Conservation (phyloP, 2,888 invertebrate genomes). For the Nemapogon koenigi region DNA sequence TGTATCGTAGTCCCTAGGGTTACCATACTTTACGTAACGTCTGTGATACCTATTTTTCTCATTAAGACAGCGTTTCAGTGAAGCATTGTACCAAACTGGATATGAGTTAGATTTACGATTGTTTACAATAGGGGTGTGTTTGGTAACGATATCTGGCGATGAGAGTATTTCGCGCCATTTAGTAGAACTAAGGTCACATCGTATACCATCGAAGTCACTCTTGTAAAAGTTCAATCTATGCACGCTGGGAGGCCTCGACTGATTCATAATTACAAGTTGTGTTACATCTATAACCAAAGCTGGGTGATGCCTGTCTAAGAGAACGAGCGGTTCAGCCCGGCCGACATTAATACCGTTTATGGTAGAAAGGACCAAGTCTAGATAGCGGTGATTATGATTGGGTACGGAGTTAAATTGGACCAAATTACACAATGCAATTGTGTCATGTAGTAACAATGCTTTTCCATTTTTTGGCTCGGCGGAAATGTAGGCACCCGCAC, state of each 20-base stretch:
- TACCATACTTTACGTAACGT: neutral
- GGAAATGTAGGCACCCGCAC: neutral
- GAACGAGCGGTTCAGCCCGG: too few species aligned
- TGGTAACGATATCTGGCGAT: neutral
- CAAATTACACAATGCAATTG: neutral
- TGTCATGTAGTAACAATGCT: neutral
- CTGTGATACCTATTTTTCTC: neutral
- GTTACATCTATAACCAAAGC: too few species aligned
- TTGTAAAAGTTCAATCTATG: too few species aligned
- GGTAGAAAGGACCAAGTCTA: slow-evolving; percentile 5
- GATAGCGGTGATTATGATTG: neutral
- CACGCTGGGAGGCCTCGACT: too few species aligned
- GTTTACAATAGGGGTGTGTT: neutral
- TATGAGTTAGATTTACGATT: neutral
- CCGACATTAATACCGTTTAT: too few species aligned
- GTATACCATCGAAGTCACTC: too few species aligned
- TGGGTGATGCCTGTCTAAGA: too few species aligned
- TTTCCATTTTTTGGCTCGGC: neutral
- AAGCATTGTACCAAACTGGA: neutral
- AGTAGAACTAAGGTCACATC: too few species aligned
- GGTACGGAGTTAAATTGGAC: slow-evolving; percentile 2
- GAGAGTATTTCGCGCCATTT: neutral
- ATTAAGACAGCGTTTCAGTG: neutral
- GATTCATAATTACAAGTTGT: too few species aligned
- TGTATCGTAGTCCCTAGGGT: neutral